Conservation (phyloP, 2,113 vertebrate genomes). For the Thoracochromis brauschi region DNA sequence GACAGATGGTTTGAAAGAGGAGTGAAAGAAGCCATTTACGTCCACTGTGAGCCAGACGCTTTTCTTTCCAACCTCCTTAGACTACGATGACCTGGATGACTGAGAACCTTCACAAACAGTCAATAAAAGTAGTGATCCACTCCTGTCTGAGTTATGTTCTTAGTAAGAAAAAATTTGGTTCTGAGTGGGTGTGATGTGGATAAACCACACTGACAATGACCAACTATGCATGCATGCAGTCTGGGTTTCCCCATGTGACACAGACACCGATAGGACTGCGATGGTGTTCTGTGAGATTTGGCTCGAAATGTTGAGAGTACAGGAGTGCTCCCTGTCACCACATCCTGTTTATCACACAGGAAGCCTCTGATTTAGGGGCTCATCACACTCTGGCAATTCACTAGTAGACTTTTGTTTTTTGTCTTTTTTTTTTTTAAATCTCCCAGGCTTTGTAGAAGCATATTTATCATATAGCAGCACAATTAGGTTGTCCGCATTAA, state of each 20-base stretch:
- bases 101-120: background rate
- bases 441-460: too few relatives aligned
- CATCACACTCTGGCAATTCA: background rate
- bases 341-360: conserved; percentile 19
- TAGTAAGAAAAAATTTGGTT: background rate
- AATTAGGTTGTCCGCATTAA: too few relatives aligned
- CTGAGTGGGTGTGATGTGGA: background rate
- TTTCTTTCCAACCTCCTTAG: too few relatives aligned
- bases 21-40: too few relatives aligned
- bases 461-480: too few relatives aligned
- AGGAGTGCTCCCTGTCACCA: background rate
- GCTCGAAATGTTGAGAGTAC: background rate
- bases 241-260: background rate
- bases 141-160: background rate
- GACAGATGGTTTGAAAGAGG: too few relatives aligned
- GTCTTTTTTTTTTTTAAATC: background rate
- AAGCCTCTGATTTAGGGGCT: background rate
- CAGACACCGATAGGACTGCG: background rate
- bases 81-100: too few relatives aligned
- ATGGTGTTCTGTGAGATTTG: background rate
- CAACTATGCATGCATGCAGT: background rate
- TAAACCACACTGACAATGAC: background rate
- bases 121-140: background rate
- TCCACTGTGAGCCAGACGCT: too few relatives aligned
- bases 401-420: background rate